Base-by-base conservation (phyloP, 2,888 invertebrate species). In the Orthosia gracilis region DNA sequence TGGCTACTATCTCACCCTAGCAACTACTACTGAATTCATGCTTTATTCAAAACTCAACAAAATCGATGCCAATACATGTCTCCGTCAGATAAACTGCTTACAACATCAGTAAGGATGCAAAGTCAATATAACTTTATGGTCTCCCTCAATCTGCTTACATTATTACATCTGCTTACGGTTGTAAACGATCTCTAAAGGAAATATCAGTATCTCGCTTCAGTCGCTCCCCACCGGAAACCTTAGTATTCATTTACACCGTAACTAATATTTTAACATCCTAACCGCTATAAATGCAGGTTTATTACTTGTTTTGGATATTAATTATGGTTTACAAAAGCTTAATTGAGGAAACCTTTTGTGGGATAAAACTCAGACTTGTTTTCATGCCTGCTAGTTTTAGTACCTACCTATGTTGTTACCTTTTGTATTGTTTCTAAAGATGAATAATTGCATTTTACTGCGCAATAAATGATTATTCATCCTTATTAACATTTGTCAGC, bases 141-240 rank as follows among this genome's bases (percentile, higher is more conserved):
- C 49, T 18, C n/a, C 13, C 17, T 45, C 58, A 52, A 62, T 66
- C 55, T 73, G 23, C 54, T 66, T 50, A 15, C 57, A 54, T 40
- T 49, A 63, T n/a, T 75, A 55, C 67, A 80, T 70, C 54, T 70
- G 26, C 64, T 55, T 52, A 82, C 59, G 40, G 45, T 21, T 68
- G 68, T 82, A 82, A 82, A 68, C 57, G 61, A 69, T 78, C 68
- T 78, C 9, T 59, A 69, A 71, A 61, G n/a, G 61, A 66, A 54
- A 62, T 59, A 80, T 59, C 71, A 78, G 55, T 52, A 9, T 47
- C 45, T 65, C 21, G 52, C 49, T 82, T 85, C 55, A 47, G 31
- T 65, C 21, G 52, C 49, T 82, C 82, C 55, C 54, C 74, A 75
- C 63, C 69, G 84, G 82, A 76, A 69, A 76, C 76, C 61, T 75